Evolutionary conservation across 2,113 vertebrate species (phyloP).

Genomic region (Nerophis ophidion): DNA sequence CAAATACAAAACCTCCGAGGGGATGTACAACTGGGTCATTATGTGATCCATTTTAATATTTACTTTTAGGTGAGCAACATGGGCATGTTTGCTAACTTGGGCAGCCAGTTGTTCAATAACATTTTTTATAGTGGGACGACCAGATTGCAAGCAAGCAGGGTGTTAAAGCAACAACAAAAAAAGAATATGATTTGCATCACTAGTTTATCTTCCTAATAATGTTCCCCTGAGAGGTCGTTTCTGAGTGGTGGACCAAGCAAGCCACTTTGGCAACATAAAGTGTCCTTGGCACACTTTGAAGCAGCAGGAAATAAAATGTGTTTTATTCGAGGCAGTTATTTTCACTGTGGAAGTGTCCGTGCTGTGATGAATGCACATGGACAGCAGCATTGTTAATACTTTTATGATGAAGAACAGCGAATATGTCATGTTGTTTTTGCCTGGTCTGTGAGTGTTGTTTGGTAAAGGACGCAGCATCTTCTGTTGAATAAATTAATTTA

Average conservation of each 20-base stretch:
- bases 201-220: slow-evolving; percentile 5
- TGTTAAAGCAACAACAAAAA: not conserved
- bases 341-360: not conserved
- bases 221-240: slow-evolving; percentile 17
- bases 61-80: not conserved
- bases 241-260: slow-evolving; percentile 30
- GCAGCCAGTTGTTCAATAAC: not conserved
- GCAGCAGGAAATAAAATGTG: slow-evolving; percentile 9
- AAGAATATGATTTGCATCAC: not conserved
- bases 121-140: not conserved
- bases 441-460: no score
- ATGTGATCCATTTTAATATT: no score
- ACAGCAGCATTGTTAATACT: no score
- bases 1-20: no score
- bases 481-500: no score
- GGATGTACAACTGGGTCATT: no score
- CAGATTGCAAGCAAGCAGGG: slow-evolving; percentile 8
- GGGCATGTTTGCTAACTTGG: not conserved
- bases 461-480: no score
- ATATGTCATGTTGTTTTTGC: no score
- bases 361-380: not conserved
- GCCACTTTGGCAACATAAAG: slow-evolving; percentile 29
- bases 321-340: slow-evolving; percentile 8
- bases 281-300: slow-evolving; percentile 54
- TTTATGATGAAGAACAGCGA: no score